Evolutionary conservation across 2,113 vertebrate genomes (phyloP), one percentile per base, ranked within the genome.

Genomic region (Piaya cayana): DNA sequence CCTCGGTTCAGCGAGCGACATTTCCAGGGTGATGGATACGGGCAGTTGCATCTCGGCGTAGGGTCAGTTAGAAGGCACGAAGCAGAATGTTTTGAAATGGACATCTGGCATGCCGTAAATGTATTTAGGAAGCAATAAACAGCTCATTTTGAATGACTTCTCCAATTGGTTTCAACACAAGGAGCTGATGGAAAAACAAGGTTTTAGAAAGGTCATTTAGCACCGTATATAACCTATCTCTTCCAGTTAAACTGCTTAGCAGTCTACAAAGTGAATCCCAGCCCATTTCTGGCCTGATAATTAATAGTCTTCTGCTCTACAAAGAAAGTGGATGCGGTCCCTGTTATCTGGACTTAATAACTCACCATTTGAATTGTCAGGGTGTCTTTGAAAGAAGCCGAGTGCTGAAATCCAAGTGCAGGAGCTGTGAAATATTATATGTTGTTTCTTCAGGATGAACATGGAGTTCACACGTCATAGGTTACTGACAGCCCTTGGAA

Each of bases 121-220:
- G 94, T 91, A 90, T 97, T 97, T 97, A 96, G 97, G 94, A 98
- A 97, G 97, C 97, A 97, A 98, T 98, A 98, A 97, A 97, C 95
- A 68, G 68, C 91, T 97, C 96, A 90, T 97, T 97, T 95, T 93
- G 93, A 98, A 96, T 87, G 94, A 95, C 96, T 97, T 90, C 90
- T 95, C 93, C 97, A 97, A 98, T 86, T 94, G 97, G 96, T 96
- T 97, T 97, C 97, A 96, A 94, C 94, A 95, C 39, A 94, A 95
- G 93, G 94, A 89, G 88, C 96, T 97, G 96, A 92, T 94, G 87
- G 86, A 97, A 96, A 97, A 97, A 95, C 67, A 94, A 95, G 97
- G 96, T 97, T 97, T 98, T 94, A 93, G 95, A 94, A 97, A 98
- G 97, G 96, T 97, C 93, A 95, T 93, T 96, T 95, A 93, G 89